These are phyloP conservation scores for Quadriops clusia DNA, from an alignment of 2,888 invertebrate species.

Conservation along the genomic window DNA sequence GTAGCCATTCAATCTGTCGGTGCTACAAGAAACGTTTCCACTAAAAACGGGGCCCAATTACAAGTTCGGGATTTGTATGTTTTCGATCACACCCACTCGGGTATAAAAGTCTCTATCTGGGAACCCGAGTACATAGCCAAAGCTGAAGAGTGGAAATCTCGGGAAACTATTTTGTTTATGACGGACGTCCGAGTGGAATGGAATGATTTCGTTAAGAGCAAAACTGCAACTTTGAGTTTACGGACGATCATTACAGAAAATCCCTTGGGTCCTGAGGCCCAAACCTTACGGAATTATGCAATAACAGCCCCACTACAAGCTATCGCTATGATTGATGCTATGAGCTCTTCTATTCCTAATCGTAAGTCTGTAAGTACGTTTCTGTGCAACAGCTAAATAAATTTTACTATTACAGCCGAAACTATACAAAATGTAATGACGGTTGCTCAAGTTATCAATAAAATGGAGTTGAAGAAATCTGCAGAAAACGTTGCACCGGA, in stretches of 20 bases:
- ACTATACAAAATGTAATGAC: conserved; percentile 48
- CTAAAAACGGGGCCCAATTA: conserved; percentile 46
- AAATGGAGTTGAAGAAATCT: conserved; percentile 30
- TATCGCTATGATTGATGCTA: conserved; percentile 27
- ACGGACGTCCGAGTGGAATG: conserved; percentile 54
- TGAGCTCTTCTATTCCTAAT: conserved; percentile 30
- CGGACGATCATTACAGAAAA: conserved; percentile 61
- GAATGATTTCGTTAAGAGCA: conserved; percentile 42
- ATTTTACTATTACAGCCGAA: conserved; percentile 33
- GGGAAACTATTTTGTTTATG: conserved; percentile 58
- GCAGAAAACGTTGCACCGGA: conserved; percentile 32
- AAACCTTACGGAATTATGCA: conserved; percentile 43
- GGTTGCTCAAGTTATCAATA: conserved; percentile 43
- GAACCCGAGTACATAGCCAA: conserved; percentile 57
- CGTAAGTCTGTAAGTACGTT: conserved; percentile 28
- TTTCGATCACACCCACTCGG: conserved; percentile 48
- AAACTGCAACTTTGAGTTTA: conserved; percentile 39
- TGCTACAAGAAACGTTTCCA: conserved; percentile 48
- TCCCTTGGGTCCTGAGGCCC: conserved; percentile 53
- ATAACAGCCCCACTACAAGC: conserved; percentile 31
- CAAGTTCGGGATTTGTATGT: conserved; percentile 55
- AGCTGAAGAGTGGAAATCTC: conserved; percentile 54
- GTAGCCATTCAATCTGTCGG: conserved; percentile 55
- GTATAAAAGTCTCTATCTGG: conserved; percentile 53
- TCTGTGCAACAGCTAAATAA: conserved; percentile 1